phyloP scores from a whole-genome alignment of 2,888 invertebrate species.

The Micropterix aruncella region DNA sequence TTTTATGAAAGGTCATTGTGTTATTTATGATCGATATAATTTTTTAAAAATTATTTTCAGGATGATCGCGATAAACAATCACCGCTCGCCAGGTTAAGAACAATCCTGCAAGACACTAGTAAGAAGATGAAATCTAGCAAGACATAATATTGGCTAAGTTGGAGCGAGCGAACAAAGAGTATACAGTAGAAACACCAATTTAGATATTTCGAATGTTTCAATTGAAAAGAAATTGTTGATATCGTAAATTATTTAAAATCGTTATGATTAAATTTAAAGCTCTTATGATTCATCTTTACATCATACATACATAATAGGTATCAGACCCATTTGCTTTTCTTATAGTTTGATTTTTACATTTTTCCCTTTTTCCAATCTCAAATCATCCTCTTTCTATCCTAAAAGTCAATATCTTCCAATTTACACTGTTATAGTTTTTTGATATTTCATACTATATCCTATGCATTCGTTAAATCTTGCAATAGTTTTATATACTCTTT shows the following conservation, averaged over 20 bases:
- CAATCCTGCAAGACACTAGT: slow-evolving; percentile 34
- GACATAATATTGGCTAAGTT: slow-evolving; percentile 35
- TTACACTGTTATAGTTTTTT: too few species aligned
- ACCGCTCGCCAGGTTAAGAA: slow-evolving; percentile 33
- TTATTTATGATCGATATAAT: too few species aligned
- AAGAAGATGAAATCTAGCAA: slow-evolving; percentile 30
- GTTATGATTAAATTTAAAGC: neutral
- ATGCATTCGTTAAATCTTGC: neutral
- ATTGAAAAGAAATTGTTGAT: neutral
- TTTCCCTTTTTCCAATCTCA: too few species aligned
- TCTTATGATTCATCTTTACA: neutral
- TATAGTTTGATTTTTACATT: too few species aligned
- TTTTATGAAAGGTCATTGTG: too few species aligned
- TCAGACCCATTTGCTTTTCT: too few species aligned
- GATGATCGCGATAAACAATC: slow-evolving; percentile 23
- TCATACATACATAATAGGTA: too few species aligned
- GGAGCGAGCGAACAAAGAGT: too few species aligned
- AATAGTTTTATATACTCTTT: neutral
- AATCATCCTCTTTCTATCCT: too few species aligned
- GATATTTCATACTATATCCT: too few species aligned
- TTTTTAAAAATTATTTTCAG: too few species aligned
- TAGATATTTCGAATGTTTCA: neutral
- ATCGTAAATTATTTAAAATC: neutral
- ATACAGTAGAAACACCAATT: neutral
- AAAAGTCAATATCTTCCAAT: neutral